Percentiles rank a stretch among this genome's conserved stretches.
Conservation (phyloP, 2,113 vertebrate species). For the Psittacara wagleri region DNA sequence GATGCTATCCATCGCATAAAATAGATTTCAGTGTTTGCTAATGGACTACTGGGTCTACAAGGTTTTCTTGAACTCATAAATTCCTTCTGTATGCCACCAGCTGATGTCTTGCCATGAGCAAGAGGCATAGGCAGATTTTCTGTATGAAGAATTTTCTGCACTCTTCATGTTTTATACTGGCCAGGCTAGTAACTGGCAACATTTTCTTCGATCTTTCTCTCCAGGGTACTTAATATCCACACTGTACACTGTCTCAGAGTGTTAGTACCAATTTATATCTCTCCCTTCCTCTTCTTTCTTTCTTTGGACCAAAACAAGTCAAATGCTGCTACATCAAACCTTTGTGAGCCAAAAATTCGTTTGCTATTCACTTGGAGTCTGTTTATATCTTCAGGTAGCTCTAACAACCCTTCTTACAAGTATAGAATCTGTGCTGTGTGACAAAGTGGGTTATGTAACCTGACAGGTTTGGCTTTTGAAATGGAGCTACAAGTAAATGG, state of each 20-base stretch:
- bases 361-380: not conserved
- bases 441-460: not conserved
- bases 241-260: no score
- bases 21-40: not conserved
- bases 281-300: not conserved
- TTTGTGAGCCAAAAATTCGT: no score
- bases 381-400: not conserved
- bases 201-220: not conserved
- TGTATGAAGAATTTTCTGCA: not conserved
- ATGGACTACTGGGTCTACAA: not conserved
- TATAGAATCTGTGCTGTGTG: not conserved
- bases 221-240: not conserved
- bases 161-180: not conserved
- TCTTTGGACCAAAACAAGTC: not conserved
- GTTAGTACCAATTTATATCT: not conserved
- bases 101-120: not conserved
- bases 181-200: not conserved
- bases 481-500: not conserved
- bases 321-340: not conserved
- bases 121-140: not conserved
- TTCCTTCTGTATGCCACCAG: not conserved
- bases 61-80: not conserved
- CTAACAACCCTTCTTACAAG: not conserved
- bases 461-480: not conserved
- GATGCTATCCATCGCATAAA: rapidly evolving